These are phyloP conservation scores for Cairina moschata DNA, from an alignment of 2,113 vertebrate genomes.

Conservation along the genomic window DNA sequence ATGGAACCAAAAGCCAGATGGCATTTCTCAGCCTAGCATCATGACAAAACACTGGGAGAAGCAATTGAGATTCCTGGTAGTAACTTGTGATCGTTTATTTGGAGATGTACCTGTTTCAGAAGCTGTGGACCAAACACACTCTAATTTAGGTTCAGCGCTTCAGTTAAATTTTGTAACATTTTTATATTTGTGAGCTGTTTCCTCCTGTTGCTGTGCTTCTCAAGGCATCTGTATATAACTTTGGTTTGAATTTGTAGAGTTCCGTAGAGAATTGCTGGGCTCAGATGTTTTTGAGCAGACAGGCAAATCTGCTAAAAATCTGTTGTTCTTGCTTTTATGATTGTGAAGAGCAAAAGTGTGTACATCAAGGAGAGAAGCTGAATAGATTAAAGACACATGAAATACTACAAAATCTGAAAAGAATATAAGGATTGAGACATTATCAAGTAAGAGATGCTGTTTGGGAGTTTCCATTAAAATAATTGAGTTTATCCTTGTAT, in stretches of 20 bases:
- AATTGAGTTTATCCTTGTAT: background rate
- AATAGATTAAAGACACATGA: background rate
- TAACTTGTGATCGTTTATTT: background rate
- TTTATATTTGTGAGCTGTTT: background rate
- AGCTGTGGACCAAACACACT: background rate
- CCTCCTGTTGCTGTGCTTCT: background rate
- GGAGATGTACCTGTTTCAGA: background rate
- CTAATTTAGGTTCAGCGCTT: background rate
- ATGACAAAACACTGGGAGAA: background rate
- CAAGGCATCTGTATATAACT: background rate
- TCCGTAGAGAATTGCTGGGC: background rate
- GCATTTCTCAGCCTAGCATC: background rate
- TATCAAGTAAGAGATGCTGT: background rate
- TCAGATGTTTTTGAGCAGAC: background rate
- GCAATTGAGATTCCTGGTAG: background rate
- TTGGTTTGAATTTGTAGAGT: background rate
- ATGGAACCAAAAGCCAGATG: background rate
- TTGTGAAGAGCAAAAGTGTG: background rate
- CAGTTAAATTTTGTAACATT: background rate
- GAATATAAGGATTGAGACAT: background rate
- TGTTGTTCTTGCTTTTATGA: background rate
- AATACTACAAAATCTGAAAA: background rate
- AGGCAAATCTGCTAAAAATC: background rate
- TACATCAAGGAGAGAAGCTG: background rate
- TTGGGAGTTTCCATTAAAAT: background rate